Base-by-base conservation (phyloP, 2,113 vertebrate genomes). In the Siphamia tubifer region DNA sequence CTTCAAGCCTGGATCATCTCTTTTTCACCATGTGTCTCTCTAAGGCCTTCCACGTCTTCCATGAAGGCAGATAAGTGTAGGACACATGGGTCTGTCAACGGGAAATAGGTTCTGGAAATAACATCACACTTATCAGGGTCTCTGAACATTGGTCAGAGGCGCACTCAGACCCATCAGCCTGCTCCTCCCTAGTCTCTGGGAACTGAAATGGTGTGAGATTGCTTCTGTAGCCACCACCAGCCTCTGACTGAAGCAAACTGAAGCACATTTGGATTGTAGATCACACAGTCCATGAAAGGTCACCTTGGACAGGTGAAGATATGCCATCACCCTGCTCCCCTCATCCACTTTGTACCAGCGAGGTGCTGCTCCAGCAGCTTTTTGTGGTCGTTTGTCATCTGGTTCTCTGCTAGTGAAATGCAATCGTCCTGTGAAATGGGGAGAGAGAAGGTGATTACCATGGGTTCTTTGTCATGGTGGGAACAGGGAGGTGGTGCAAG, bases 141-240 rank as follows among this genome's bases (percentile, higher is more conserved):
- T 42, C 39, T 28, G 69, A 79, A 68, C 36, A 56, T 4, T 40
- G 4, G 55, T 49, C 62, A 31, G 40, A 47, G 43, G 13, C 21
- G 2, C 21, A 48, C 45, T 30, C 45, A 64, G 72, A 39, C 48
- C 78, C 10, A 27, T 80, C 83, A 55, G 64, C 60, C 39, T 1
- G 12, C 48, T 54, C 16, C 58, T 27, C 6, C 13, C 28, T 6
- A 17, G 3, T 40, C 40, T 44, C 32, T 1, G 6, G 30, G n/a
- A 75, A 51, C 56, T 39, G 35, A 70, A 65, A 79, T 79, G 76
- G 73, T 82, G 82, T 70, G 70, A 86, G 80, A 87, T 85, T 90
- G 79, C 42, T 61, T 80, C 49, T 0, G 6, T 52, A n/a, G 54
- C 60, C 60, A 39, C 71, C 42, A 17, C 6, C 17, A 24, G 24